Evolutionary conservation across 2,113 vertebrate species (phyloP), one percentile per base, ranked within the genome.

Genomic region (Lasiurus borealis): DNA sequence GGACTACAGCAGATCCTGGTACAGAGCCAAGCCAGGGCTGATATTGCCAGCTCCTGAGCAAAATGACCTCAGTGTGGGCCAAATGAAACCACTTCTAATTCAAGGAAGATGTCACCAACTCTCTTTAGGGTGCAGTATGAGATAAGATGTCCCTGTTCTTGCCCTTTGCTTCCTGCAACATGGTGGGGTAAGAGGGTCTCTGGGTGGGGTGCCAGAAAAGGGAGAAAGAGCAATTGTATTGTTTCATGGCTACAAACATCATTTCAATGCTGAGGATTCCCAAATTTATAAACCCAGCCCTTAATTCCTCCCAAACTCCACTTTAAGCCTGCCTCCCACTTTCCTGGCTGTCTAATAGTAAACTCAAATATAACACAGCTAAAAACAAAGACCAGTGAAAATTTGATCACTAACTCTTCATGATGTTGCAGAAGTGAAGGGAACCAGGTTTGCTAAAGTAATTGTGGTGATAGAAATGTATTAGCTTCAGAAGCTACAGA

Each of bases 21-120:
- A 88, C 19, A 44, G 44, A 88, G 21, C 40, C 44, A 81, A 50
- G 48, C 59, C 72, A 80, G 44, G 62, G 23, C 85, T 96, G 89
- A 85, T 36, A 11, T 50, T 83, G 59, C 81, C 86, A 95, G 21
- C 83, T 97, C 77, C 76, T 52, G n/a, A 68, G 64, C 81, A 95
- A 73, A 87, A 15, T 76, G 25, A 23, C 27, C 75, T 4, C 0
- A 52, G 94, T 73, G 12, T 77, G 73, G 15, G 54, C 59, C 18
- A 3, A 23, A 25, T 81, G 50, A 87, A 94, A 93, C 73, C 77
- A 95, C 27, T 34, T 94, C 73, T 90, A 71, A 31, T 64, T 95
- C 90, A 85, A 89, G 69, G 13, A 92, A 97, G 52, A 88, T 4
- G 68, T 14, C 2, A 88, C 73, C 84, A 14, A 93, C 66, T 5